phyloP scores from a whole-genome alignment of 2,888 invertebrate species.

The Rhingia rostrata region DNA sequence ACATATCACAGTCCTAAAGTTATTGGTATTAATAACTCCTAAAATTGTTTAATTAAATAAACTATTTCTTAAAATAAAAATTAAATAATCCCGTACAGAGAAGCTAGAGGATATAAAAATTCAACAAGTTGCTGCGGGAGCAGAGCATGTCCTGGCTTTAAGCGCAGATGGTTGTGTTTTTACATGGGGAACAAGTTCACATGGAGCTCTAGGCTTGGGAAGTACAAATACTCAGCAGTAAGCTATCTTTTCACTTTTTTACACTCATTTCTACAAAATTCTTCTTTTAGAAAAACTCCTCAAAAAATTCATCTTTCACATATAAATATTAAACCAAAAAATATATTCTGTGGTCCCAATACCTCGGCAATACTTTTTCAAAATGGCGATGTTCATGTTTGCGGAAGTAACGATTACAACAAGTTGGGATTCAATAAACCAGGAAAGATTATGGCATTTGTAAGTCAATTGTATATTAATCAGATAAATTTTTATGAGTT shows the following conservation, averaged over 20 bases:
- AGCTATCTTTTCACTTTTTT: conserved; percentile 46
- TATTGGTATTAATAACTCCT: conserved; percentile 80
- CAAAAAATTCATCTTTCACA: conserved; percentile 80
- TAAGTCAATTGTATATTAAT: conserved; percentile 68
- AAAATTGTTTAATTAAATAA: neutral
- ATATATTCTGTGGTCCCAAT: conserved; percentile 86
- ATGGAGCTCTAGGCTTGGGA: conserved; percentile 85
- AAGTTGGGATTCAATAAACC: conserved; percentile 85
- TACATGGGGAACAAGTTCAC: conserved; percentile 86
- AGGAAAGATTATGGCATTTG: conserved; percentile 80
- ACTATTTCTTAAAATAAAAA: neutral
- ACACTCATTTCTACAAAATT: neutral
- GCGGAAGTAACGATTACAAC: conserved; percentile 86
- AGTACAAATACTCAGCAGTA: conserved; percentile 80
- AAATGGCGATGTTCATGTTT: conserved; percentile 86
- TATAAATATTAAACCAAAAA: conserved; percentile 83
- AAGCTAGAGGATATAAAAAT: conserved; percentile 85
- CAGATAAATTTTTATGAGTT: conserved; percentile 72
- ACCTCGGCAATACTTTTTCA: conserved; percentile 86
- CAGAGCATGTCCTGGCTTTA: conserved; percentile 86
- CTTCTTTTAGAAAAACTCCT: conserved; percentile 78
- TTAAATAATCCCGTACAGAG: conserved; percentile 77
- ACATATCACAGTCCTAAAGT: conserved; percentile 85
- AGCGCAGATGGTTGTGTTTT: conserved; percentile 86
- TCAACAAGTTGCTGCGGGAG: conserved; percentile 85